phyloP scores from a whole-genome alignment of 2,888 invertebrate genomes.

The Gymnocheta viridis region DNA sequence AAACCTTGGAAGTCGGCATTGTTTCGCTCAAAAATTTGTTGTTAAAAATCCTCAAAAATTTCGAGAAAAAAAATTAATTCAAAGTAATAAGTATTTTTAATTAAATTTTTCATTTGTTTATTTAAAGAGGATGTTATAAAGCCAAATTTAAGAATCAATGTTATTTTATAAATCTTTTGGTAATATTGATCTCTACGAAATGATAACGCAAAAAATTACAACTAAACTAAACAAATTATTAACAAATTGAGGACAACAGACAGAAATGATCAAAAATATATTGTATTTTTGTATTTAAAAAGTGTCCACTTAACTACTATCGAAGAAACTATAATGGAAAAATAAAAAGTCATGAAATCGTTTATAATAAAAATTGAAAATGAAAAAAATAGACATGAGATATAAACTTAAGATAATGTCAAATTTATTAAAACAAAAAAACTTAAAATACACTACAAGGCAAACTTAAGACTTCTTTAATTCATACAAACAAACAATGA shows the following conservation, averaged over 20 bases:
- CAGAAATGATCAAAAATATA: too few relatives aligned
- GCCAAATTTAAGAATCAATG: background rate
- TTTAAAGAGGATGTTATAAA: background rate
- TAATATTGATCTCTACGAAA: constrained; percentile 51
- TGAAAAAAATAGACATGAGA: constrained; percentile 46
- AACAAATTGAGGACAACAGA: constrained; percentile 54
- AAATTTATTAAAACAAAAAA: constrained; percentile 66
- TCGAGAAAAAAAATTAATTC: too few relatives aligned
- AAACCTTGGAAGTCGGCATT: too few relatives aligned
- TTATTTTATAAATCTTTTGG: background rate
- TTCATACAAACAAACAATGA: constrained; percentile 55
- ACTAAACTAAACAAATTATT: constrained; percentile 41
- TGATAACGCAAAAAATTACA: constrained; percentile 47
- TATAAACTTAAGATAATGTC: constrained; percentile 63
- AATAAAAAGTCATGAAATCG: constrained; percentile 20
- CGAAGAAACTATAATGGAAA: constrained; percentile 29
- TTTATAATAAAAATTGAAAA: constrained; percentile 19
- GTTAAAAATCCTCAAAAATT: too few relatives aligned
- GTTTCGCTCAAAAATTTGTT: too few relatives aligned
- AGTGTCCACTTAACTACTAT: constrained; percentile 54
- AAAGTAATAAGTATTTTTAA: too few relatives aligned
- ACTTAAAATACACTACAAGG: constrained; percentile 5
- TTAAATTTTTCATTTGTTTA: background rate
- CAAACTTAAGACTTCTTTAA: constrained; percentile 7
- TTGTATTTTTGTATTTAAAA: too few relatives aligned